Evolutionary conservation across 2,113 vertebrate genomes (phyloP).

Genomic region (Patagioenas fasciata): DNA sequence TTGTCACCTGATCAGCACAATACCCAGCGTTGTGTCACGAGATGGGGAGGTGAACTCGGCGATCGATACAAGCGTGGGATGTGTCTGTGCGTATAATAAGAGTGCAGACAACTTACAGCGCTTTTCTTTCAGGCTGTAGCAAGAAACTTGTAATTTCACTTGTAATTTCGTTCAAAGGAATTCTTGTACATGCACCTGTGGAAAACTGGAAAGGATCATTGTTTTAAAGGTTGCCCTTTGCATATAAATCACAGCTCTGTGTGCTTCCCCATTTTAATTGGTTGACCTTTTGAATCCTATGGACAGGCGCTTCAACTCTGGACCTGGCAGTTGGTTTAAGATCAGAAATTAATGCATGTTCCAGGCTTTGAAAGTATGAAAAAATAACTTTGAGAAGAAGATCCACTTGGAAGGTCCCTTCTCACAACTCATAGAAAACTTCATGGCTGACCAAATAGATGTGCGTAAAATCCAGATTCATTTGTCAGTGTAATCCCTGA

Average conservation of each 20-base stretch:
- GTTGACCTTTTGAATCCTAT: constrained; percentile 76
- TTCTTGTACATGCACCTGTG: constrained; percentile 56
- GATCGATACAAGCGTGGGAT: not conserved
- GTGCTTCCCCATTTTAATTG: constrained; percentile 77
- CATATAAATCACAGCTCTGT: constrained; percentile 73
- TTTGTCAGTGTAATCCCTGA: constrained; percentile 33
- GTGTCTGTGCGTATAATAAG: not conserved
- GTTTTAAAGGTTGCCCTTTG: constrained; percentile 76
- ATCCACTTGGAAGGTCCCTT: not conserved
- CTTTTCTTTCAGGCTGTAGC: constrained; percentile 43
- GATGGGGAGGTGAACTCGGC: not conserved
- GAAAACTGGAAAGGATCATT: constrained; percentile 57
- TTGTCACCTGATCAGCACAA: constrained; percentile 16
- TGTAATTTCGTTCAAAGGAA: constrained; percentile 48
- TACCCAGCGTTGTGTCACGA: not conserved
- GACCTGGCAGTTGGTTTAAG: constrained; percentile 59
- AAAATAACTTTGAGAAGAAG: not conserved
- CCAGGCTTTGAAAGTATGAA: not conserved
- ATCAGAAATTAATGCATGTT: constrained; percentile 71
- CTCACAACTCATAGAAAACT: not conserved
- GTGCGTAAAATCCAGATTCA: not conserved
- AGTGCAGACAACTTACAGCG: not conserved
- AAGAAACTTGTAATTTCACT: constrained; percentile 41
- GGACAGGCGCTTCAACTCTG: constrained; percentile 75
- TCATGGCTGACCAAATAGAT: not conserved